Evolutionary conservation across 2,113 vertebrate genomes (phyloP), one percentile per base, ranked within the genome.

Genomic region (Poecilia latipinna): DNA sequence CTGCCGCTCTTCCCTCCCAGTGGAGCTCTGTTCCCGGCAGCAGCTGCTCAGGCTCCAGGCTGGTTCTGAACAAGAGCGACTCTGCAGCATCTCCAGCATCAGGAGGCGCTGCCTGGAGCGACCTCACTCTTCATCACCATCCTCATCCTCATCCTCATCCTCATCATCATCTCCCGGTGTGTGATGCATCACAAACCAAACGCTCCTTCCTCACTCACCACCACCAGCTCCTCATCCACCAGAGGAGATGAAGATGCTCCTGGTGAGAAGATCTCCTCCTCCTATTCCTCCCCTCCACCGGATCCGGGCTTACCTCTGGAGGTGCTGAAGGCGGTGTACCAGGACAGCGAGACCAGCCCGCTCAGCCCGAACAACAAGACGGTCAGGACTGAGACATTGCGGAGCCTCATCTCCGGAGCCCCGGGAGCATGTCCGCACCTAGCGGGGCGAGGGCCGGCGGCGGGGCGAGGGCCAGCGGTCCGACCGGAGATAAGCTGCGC

Each of bases 301-400:
- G 61, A 35, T 19, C 12, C 60, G 75, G 66, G 68, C 91, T 93
- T 93, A 98, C 97, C 97, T 98, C 96, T 97, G 93, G 96, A 96
- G 92, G 95, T 96, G 94, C 96, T 95, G 95, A 97, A 97, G 88
- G 97, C 97, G 87, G 97, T 96, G 96, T 97, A 98, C 97, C 97
- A 99, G 90, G 97, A 98, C 68, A 99, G 93, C 70, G 97, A 99
- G 88, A 98, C 93, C 88, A 99, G 94, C 87, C 96, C 96, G 95
- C 97, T 97, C 79, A 98, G 94, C 90, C 95, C 96, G 93, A 96
- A 95, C 90, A 98, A 95, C 91, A 96, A 94, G 93, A 97, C 96
- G 95, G 97, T 97, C 95, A 98, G 94, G 96, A 97, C 96, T 94
- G 97, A 96, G 95, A 96, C 96, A 96, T 96, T 94, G 91, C 96